These are phyloP conservation scores for Platypus cylindrus DNA, from an alignment of 2,888 invertebrate species.

Conservation along the genomic window DNA sequence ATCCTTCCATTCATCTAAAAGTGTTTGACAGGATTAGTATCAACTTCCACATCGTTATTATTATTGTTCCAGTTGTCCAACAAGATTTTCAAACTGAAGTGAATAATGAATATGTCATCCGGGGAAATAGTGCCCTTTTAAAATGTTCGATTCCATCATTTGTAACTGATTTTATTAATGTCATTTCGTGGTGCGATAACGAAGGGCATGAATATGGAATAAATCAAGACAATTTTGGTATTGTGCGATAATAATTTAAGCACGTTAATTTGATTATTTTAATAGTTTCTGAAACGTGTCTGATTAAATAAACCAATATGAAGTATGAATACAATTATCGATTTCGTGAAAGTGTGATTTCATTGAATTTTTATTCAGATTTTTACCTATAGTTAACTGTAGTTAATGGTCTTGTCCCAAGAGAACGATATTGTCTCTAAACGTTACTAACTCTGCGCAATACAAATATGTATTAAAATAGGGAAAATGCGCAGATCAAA, in stretches of 20 bases:
- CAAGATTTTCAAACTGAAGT: conserved; percentile 86
- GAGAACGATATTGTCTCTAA: no score
- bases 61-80: conserved; percentile 61
- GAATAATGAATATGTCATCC: conserved; percentile 83
- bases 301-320: no score
- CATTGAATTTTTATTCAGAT: no score
- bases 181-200: conserved; percentile 73
- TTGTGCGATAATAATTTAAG: neutral
- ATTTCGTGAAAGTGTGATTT: no score
- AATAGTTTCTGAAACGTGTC: no score
- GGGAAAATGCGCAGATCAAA: no score
- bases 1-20: conserved; percentile 7
- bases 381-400: no score
- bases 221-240: conserved; percentile 26
- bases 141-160: conserved; percentile 85
- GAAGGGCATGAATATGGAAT: conserved; percentile 61
- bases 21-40: no score
- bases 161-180: conserved; percentile 81
- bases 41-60: neutral
- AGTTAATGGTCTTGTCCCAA: no score
- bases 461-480: no score
- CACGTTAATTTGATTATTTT: neutral
- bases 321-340: no score
- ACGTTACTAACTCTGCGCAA: no score
- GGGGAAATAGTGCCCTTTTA: conserved; percentile 74